Percentiles rank a stretch among this genome's conserved stretches.
Conservation (phyloP, 2,113 vertebrate species). For the Kryptolebias marmoratus region DNA sequence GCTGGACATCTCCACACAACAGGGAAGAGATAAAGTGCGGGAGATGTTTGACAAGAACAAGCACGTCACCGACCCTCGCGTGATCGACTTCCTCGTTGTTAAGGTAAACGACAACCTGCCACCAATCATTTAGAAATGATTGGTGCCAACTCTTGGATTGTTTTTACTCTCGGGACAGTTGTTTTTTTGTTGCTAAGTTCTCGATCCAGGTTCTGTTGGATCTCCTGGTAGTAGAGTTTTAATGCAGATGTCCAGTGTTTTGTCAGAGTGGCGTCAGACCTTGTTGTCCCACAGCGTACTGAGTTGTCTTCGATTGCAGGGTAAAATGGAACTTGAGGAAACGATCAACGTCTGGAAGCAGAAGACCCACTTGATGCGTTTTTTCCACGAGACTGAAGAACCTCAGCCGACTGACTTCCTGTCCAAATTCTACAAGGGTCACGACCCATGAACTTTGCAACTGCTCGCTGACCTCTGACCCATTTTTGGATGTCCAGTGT, state of each 20-base stretch:
- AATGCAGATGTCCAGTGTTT: background rate
- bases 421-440: constrained; percentile 92
- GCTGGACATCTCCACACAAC: constrained; percentile 87
- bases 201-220: background rate
- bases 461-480: constrained; percentile 23
- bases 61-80: constrained; percentile 87
- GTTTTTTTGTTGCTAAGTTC: background rate
- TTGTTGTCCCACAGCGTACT: background rate
- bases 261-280: background rate
- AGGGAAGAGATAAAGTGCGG: constrained; percentile 89
- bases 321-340: constrained; percentile 95
- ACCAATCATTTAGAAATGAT: background rate
- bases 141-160: too few relatives aligned
- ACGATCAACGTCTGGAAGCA: constrained; percentile 96
- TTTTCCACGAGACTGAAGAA: constrained; percentile 87
- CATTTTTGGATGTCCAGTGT: constrained; percentile 42
- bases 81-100: constrained; percentile 93
- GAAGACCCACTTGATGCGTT: constrained; percentile 95
- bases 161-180: too few relatives aligned
- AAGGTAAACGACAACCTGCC: constrained; percentile 83
- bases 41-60: constrained; percentile 92
- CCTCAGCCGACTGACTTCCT: constrained; percentile 88
- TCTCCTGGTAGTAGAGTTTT: background rate
- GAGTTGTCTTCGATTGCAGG: constrained; percentile 70
- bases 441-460: constrained; percentile 84